Evolutionary conservation across 2,797 vertebrate species (phyloP), one percentile per base, ranked within the genome.

Genomic region (Xenentodon cancila): DNA sequence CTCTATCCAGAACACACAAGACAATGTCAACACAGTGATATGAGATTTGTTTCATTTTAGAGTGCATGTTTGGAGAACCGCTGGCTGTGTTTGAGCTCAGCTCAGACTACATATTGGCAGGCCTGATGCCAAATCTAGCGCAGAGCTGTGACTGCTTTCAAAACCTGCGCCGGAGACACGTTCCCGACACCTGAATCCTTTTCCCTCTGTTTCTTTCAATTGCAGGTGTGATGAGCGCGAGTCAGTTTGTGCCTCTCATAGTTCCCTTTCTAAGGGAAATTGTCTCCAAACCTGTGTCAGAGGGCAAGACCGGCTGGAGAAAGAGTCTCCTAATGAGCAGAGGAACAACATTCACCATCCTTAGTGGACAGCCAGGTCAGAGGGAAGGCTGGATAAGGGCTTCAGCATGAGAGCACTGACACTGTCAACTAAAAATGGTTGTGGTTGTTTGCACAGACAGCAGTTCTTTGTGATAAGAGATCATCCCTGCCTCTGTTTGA

Each of bases 241-340:
- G 62, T 77, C 77, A 65, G 67, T 77, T 62, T 59, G 30, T 58
- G 55, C 34, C 58, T 17, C 17, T 55, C 52, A 55, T 53, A 22
- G 58, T 58, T 79, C 60, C 25, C 43, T 71, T 63, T 58, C 56
- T 0, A 37, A 49, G 54, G 66, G 12, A 66, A 16, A 37, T 42
- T 54, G 6, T 57, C 53, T 55, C 40, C 47, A 55, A 19, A 20
- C 64, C 25, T 8, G 49, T 48, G 4, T 74, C 52, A 57, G 60
- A 70, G 44, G 65, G 67, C 25, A 21, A 32, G 62, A 64, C 53
- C 19, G 44, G 20, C 63, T 54, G 52, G 61, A 49, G 51, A 62
- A 65, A 64, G 53, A 58, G 64, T 54, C 44, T 74, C 72, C 54
- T 83, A 84, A 86, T 74, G 84, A 86, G 64, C 62, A 60, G 50